phyloP scores from a whole-genome alignment of 2,888 invertebrate genomes.

The Acronicta aceris region DNA sequence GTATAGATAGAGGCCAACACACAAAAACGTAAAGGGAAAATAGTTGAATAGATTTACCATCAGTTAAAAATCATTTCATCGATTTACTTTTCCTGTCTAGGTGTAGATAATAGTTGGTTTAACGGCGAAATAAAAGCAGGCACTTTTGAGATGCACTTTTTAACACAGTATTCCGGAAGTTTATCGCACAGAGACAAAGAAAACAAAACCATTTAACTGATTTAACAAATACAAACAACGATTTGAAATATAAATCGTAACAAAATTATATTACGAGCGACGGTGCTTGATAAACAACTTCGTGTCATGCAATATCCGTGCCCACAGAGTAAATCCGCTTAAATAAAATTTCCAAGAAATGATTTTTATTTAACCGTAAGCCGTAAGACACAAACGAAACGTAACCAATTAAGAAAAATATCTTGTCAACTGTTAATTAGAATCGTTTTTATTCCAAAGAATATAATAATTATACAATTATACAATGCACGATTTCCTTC shows the following conservation, averaged over 20 bases:
- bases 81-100: constrained; percentile 36
- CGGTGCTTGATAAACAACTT: constrained; percentile 62
- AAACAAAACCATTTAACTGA: constrained; percentile 16
- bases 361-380: constrained; percentile 53
- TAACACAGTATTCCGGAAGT: no score
- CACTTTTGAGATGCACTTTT: no score
- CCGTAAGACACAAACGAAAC: constrained; percentile 57
- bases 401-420: constrained; percentile 54
- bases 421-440: constrained; percentile 15
- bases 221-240: constrained; percentile 27
- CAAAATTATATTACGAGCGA: constrained; percentile 59
- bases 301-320: constrained; percentile 64
- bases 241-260: constrained; percentile 53
- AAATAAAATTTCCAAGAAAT: constrained; percentile 50
- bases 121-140: no score
- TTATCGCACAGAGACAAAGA: constrained; percentile 3
- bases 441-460: constrained; percentile 14
- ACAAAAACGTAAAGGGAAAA: constrained; percentile 74
- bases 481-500: constrained; percentile 41
- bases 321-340: constrained; percentile 47
- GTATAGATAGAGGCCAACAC: constrained; percentile 69
- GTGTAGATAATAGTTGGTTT: no score
- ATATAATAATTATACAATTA: constrained; percentile 23
- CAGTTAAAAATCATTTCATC: constrained; percentile 58
- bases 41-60: constrained; percentile 65